Evolutionary conservation across 2,888 invertebrate species (phyloP), one percentile per base, ranked within the genome.

Genomic region (Incurvaria masculella): DNA sequence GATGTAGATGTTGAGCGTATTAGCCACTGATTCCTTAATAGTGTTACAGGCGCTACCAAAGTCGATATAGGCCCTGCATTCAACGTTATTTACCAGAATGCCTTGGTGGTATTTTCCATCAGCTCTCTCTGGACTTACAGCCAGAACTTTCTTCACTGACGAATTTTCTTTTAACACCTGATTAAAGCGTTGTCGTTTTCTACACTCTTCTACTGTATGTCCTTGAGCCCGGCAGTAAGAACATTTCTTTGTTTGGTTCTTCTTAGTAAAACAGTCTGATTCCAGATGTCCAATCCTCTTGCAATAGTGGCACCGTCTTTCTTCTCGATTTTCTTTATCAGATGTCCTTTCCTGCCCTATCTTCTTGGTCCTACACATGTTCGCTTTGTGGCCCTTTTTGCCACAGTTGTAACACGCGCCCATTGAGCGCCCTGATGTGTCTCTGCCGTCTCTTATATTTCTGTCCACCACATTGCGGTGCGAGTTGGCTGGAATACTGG

Each of bases 41-140:
- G n/a, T n/a, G n/a, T n/a, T n/a, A n/a, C n/a, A n/a, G n/a, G n/a
- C n/a, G n/a, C 52, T 52, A 5, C 52, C 52, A 48, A 53, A 53
- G 27, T 53, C 52, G 10, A 53, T 40, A 27, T 42, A 53, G 8
- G 51, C 52, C n/a, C 42, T 44, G 1, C 51, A 42, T 17, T 42
- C 19, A n/a, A 6, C 6, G 4, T 27, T 42, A 43, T 53, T 49
- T 2, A 52, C 41, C 10, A 44, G 14, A 2, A 50, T 51, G 23
- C 27, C 41, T 33, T 53, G 51, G 21, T 38, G 51, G 42, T 53
- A 53, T 16, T 53, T 51, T 20, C 23, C 21, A 27, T 17, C 44
- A 10, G 44, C 4, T 14, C 4, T 14, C 11, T 42, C 47, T 38
- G 27, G 23, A 20, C 45, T 38, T 6, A 23, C 5, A 8, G 23